Evolutionary conservation across 2,888 invertebrate species (phyloP), one percentile per base, ranked within the genome.

Genomic region (Stegana nigrithorax): DNA sequence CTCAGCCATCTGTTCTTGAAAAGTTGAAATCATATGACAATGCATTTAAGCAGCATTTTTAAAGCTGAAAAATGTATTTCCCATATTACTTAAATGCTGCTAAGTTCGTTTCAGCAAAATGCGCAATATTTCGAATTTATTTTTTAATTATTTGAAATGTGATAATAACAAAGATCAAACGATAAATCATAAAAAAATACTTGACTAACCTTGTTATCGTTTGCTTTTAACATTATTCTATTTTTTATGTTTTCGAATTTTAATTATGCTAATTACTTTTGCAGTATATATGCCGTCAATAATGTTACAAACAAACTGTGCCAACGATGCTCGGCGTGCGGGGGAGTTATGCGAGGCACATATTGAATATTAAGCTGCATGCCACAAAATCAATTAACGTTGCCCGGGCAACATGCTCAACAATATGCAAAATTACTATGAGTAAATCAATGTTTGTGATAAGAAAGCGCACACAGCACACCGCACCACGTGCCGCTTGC

Each of bases 201-300:
- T 19, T 56, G 57, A 19, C 51, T 65, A 21, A 27, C 45, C 27
- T 66, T 58, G 25, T n/a, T n/a, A n/a, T n/a, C n/a, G 60, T 47
- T 39, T 36, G 21, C 21, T 56, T 39, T 36, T 36, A 21, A 7
- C 14, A n/a, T n/a, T n/a, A 23, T 36, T 26, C 23, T 39, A 14
- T 58, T 42, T 44, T n/a, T 39, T 26, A 12, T 57, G 14, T 44
- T 36, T 44, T 27, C 8, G 55, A 36, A 36, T 32, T 19, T 5
- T 32, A 32, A 32, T 32, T 12, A 2, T 32, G 32, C 32, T 32
- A 32, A 32, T 32, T 32, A 32, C 32, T 32, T 32, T 32, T 32
- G 32, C 32, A 32, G 32, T 32, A 12, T 32, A 12, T 10, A 4
- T 12, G 32, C 32, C n/a, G n/a, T 32, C n/a, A 5, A 29, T 29